phyloP scores from a whole-genome alignment of 2,113 vertebrate genomes.

The Takifugu flavidus region DNA sequence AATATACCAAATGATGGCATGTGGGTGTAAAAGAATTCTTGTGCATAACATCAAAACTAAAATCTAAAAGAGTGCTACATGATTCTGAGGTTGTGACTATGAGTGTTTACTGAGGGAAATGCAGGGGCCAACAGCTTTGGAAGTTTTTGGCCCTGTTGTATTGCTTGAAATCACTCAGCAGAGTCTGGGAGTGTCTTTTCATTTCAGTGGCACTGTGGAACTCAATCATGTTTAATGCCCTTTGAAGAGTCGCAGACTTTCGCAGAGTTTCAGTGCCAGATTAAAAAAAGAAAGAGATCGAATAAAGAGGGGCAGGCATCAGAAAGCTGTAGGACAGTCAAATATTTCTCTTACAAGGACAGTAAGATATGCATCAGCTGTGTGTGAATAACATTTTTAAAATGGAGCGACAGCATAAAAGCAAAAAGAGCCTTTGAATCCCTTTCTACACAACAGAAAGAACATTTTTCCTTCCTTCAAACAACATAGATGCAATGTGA shows the following conservation, averaged over 20 bases:
- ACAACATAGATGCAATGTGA: constrained; percentile 2
- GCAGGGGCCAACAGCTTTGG: constrained; percentile 29
- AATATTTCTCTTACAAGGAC: constrained; percentile 34
- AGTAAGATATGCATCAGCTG: constrained; percentile 48
- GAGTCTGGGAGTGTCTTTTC: constrained; percentile 46
- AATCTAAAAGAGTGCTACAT: not conserved
- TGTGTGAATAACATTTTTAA: constrained; percentile 56
- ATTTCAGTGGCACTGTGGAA: constrained; percentile 51
- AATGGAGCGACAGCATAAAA: not conserved
- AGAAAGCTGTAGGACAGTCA: constrained; percentile 66
- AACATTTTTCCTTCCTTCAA: not conserved
- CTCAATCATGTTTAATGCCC: constrained; percentile 67
- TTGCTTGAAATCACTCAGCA: constrained; percentile 41
- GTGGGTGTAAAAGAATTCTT: not conserved
- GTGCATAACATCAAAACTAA: constrained; percentile 1
- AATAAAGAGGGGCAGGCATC: constrained; percentile 45
- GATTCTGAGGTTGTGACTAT: constrained; percentile 7
- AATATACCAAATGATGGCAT: constrained; percentile 4
- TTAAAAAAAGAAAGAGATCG: constrained; percentile 54
- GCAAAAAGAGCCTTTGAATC: too few species aligned
- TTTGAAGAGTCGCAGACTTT: constrained; percentile 58
- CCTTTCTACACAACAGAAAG: not conserved
- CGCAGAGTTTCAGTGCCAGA: constrained; percentile 50
- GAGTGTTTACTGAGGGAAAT: constrained; percentile 38
- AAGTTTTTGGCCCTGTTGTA: constrained; percentile 17